phyloP scores from a whole-genome alignment of 2,797 vertebrate genomes.

The Eurystomus glaucurus region DNA sequence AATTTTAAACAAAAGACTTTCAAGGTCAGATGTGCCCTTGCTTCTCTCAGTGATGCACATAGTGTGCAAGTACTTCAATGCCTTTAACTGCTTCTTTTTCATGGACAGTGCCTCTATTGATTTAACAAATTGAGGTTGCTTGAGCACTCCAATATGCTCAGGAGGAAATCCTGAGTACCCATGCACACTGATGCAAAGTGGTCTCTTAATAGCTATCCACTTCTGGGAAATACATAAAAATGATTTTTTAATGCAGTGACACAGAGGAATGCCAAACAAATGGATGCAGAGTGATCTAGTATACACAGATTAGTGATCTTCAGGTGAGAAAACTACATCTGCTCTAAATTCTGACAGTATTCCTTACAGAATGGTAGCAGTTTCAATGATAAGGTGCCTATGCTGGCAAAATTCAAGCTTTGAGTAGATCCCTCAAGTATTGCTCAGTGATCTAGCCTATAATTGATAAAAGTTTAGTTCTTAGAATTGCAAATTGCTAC shows the following conservation, averaged over 20 bases:
- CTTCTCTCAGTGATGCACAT: background rate
- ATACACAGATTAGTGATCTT: background rate
- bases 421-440: background rate
- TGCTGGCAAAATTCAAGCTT: background rate
- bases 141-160: background rate
- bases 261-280: background rate
- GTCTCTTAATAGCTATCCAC: background rate
- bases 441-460: background rate
- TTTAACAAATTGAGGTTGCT: background rate
- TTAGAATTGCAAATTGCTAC: background rate
- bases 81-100: background rate
- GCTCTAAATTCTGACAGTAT: background rate
- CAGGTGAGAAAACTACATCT: background rate
- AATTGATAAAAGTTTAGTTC: background rate
- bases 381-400: background rate
- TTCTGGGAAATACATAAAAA: background rate
- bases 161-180: background rate
- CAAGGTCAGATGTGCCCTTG: background rate
- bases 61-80: background rate
- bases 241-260: background rate
- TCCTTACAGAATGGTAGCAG: background rate
- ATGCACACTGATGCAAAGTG: background rate
- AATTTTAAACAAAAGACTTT: background rate
- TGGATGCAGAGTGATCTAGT: background rate
- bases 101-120: background rate